A percentile compares a stretch with the other conserved stretches of the same genome.
phyloP scores from a whole-genome alignment of 2,113 vertebrate species.

The Gavialis gangeticus region DNA sequence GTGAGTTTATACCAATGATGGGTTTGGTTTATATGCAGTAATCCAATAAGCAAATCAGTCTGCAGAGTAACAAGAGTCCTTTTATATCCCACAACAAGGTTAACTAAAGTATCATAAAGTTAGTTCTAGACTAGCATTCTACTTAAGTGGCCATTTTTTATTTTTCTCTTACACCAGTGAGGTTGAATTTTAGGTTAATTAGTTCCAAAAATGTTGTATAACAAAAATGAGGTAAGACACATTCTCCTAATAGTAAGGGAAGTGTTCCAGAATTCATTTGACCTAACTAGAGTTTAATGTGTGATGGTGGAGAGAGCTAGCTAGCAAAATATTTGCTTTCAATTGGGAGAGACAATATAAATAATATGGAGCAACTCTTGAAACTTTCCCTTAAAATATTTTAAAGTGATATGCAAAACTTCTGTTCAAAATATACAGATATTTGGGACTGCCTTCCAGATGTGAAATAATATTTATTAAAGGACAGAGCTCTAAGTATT shows the following conservation, averaged over 20 bases:
- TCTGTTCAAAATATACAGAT: conserved; percentile 56
- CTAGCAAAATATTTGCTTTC: conserved; percentile 25
- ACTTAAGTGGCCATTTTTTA: not conserved
- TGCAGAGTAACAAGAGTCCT: not conserved
- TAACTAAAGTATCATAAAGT: not conserved
- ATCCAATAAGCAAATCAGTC: not conserved
- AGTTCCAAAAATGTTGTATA: not conserved
- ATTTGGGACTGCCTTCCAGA: conserved; percentile 62
- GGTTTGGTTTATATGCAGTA: not conserved
- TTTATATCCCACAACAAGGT: not conserved
- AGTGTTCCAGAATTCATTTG: not conserved
- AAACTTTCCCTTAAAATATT: conserved; percentile 66
- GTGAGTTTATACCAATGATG: not conserved
- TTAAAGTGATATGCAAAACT: conserved; percentile 58
- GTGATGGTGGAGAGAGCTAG: not conserved
- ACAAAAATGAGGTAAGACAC: not conserved
- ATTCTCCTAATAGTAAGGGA: not conserved
- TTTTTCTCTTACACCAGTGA: not conserved
- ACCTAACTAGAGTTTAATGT: not conserved
- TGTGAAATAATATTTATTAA: conserved; percentile 68
- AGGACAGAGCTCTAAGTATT: conserved; percentile 48
- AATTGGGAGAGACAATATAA: conserved; percentile 35
- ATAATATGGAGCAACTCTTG: conserved; percentile 28
- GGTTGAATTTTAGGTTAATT: not conserved
- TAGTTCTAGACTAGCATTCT: not conserved